Evolutionary conservation across 2,797 vertebrate species (phyloP).

Genomic region (Rhinoraja longicauda): DNA sequence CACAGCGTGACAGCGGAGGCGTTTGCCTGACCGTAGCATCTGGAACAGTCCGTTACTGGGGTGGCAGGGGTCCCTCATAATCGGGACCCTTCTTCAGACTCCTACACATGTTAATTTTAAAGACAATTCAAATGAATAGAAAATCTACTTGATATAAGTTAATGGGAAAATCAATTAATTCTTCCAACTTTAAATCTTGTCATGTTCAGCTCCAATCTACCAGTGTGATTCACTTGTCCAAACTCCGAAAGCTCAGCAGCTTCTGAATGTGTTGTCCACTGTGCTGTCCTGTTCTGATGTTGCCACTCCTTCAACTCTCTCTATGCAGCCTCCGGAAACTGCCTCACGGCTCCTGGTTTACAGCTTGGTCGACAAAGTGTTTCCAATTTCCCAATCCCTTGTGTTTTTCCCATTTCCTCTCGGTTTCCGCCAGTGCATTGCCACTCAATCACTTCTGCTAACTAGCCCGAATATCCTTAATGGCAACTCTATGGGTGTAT

Average conservation of each 20-base stretch:
- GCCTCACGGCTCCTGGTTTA: conserved; percentile 42
- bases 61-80: no score
- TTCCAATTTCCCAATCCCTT: conserved; percentile 44
- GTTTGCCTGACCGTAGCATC: no score
- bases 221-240: not conserved
- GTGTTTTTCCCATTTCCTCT: conserved; percentile 48
- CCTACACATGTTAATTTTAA: not conserved
- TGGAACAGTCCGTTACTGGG: no score
- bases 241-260: not conserved
- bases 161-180: not conserved
- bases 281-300: not conserved
- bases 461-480: conserved; percentile 47
- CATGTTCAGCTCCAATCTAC: not conserved
- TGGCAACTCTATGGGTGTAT: conserved; percentile 50
- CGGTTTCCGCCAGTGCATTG: conserved; percentile 48
- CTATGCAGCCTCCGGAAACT: conserved; percentile 39
- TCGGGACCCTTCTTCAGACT: no score
- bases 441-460: conserved; percentile 45
- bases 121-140: not conserved
- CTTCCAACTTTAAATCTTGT: not conserved
- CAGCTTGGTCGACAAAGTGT: conserved; percentile 40
- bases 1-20: no score
- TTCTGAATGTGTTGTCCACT: not conserved
- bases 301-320: not conserved
- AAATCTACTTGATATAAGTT: not conserved